Conservation (phyloP, 2,797 vertebrate species). For the Sebastolobus altivelis region DNA sequence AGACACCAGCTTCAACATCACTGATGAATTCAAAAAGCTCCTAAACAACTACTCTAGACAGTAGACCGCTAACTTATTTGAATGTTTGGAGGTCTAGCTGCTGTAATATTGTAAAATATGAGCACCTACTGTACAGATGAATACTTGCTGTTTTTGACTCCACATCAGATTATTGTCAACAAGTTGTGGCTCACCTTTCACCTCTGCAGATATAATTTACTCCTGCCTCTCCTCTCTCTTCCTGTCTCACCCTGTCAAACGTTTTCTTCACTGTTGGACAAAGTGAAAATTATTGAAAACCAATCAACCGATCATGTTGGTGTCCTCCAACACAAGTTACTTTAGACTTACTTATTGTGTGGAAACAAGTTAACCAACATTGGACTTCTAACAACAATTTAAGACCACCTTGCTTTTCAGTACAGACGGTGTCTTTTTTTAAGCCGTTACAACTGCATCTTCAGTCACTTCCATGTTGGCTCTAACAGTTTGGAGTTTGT, state of each 20-base stretch:
- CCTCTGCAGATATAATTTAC: conserved; percentile 47
- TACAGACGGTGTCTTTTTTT: neutral
- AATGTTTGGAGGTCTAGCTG: neutral
- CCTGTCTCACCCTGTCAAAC: conserved; percentile 57
- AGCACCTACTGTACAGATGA: neutral
- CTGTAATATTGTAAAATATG: neutral
- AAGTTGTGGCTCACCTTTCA: conserved; percentile 54
- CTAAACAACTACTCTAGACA: neutral
- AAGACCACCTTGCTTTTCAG: neutral
- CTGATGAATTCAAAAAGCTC: neutral
- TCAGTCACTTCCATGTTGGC: neutral
- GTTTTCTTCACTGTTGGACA: conserved; percentile 50
- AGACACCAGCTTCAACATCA: neutral
- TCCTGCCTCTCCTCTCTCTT: conserved; percentile 47
- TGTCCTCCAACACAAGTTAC: neutral
- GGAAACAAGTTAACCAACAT: neutral
- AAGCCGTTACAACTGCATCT: neutral
- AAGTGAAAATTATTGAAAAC: conserved; percentile 46
- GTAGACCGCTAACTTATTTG: neutral
- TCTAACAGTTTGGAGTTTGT: neutral
- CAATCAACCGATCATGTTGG: neutral
- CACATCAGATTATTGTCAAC: conserved; percentile 7
- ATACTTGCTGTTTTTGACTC: neutral
- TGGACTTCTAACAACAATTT: neutral
- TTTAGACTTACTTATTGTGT: neutral